Evolutionary conservation across 2,888 invertebrate genomes (phyloP), one percentile per base, ranked within the genome.

Genomic region (Lacanobia wlatinum): DNA sequence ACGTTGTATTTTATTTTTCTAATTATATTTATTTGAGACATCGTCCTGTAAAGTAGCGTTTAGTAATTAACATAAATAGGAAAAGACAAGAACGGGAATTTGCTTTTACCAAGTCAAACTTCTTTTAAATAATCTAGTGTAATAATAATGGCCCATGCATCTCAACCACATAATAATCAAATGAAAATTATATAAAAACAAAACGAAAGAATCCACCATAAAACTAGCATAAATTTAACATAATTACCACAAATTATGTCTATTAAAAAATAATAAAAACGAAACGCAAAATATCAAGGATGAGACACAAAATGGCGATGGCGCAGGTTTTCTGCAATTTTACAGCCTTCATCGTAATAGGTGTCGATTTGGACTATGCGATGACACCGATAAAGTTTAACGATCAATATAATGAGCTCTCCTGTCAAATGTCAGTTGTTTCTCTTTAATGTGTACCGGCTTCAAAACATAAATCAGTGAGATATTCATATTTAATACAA

Each of bases 401-500:
- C 80, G 84, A 82, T 86, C 82, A 52, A 86, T 88, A 66, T 84
- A 83, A 84, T 76, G 83, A 77, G 78, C 70, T 78, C 21, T 6
- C 80, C 86, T 82, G 87, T 87, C 89, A 88, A 91, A 92, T 90
- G 91, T 91, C 90, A 90, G 84, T 77, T 73, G 85, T 63, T 61
- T 64, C 70, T 63, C 84, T 87, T 88, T 88, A 85, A 87, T 84
- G 84, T 85, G 73, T 77, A 82, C 88, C 84, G 87, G 84, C 87
- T 77, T 70, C 71, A 64, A 70, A 76, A 71, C 87, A 90, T 93
- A 93, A 94, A 94, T 94, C 94, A 93, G 87, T 82, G 71, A 83
- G 88, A 90, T 92, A 92, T 94, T 93, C 92, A 92, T 94, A 93
- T 95, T 94, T 94, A 91, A 94, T 93, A 93, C 87, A 90, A 91